Conservation (phyloP, 2,797 vertebrate genomes). For the Malurus splendens region DNA sequence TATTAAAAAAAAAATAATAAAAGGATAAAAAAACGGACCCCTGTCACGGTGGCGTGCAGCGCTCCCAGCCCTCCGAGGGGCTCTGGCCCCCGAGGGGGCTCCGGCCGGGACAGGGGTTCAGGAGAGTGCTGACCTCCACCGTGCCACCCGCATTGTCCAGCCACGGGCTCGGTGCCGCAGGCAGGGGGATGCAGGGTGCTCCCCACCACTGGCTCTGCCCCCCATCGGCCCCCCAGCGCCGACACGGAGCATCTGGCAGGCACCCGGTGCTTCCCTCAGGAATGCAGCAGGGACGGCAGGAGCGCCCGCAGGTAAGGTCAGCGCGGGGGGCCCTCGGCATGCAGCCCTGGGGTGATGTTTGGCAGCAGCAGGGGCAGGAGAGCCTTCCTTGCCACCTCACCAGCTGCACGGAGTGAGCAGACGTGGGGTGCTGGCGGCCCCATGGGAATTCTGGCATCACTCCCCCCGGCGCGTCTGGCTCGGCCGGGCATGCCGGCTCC, state of each 20-base stretch:
- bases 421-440: neutral
- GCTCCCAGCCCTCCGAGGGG: neutral
- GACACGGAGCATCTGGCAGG: neutral
- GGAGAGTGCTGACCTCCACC: neutral
- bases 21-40: slow-evolving; percentile 30
- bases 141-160: fast-evolving
- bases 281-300: neutral
- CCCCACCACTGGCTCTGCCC: neutral
- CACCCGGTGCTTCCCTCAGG: fast-evolving
- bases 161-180: fast-evolving
- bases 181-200: neutral
- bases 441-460: neutral
- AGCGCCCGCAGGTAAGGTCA: neutral
- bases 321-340: neutral
- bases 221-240: neutral
- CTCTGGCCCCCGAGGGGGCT: neutral
- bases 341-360: neutral
- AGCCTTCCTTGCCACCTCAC: neutral
- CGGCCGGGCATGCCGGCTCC: neutral
- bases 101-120: neutral
- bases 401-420: fast-evolving
- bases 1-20: slow-evolving; percentile 61
- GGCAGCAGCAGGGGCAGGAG: neutral
- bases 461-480: neutral
- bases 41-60: neutral